phyloP scores from a whole-genome alignment of 1,140 invertebrate species.

The Panagrolaimus sp. region DNA sequence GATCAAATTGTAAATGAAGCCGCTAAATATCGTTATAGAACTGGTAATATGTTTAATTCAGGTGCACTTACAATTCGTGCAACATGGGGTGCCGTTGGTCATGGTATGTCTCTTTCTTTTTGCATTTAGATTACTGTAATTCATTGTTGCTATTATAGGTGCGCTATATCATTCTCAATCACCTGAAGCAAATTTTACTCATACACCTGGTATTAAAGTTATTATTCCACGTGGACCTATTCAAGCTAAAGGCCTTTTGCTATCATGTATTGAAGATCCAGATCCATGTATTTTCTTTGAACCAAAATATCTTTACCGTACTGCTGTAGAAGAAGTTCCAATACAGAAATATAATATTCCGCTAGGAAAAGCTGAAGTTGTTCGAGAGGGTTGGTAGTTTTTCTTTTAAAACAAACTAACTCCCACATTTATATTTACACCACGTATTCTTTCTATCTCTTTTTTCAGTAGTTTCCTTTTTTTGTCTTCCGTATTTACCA shows the following conservation, averaged over 20 bases:
- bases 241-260: slow-evolving; percentile 87
- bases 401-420: background rate
- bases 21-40: slow-evolving; percentile 87
- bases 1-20: slow-evolving; percentile 81
- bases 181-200: slow-evolving; percentile 92
- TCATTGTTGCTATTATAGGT: no score
- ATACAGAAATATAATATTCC: slow-evolving; percentile 72
- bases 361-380: slow-evolving; percentile 81
- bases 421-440: background rate
- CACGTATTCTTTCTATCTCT: background rate
- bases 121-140: no score
- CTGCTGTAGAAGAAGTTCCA: slow-evolving; percentile 87
- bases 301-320: slow-evolving; percentile 92
- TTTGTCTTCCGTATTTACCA: no score
- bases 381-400: slow-evolving; percentile 69
- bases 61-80: slow-evolving; percentile 83
- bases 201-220: slow-evolving; percentile 89
- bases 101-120: slow-evolving; percentile 67
- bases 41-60: slow-evolving; percentile 80
- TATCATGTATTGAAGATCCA: slow-evolving; percentile 80
- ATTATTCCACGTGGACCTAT: slow-evolving; percentile 88
- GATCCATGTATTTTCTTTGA: slow-evolving; percentile 96
- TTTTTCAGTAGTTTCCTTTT: background rate
- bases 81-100: slow-evolving; percentile 72
- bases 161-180: slow-evolving; percentile 96